phyloP scores from a whole-genome alignment of 2,888 invertebrate species.

The Amphipoea oculea region DNA sequence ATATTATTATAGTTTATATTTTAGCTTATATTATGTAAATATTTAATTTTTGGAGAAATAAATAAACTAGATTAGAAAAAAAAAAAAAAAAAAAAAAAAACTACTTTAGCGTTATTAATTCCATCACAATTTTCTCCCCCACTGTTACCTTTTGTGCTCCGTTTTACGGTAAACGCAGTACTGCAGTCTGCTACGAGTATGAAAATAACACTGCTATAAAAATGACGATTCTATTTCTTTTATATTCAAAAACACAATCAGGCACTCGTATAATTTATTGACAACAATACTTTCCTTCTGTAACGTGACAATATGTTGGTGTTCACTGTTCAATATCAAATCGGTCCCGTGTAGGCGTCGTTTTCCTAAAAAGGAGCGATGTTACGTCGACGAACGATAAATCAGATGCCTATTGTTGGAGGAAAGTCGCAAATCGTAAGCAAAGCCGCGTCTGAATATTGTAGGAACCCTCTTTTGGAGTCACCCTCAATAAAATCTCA shows the following conservation, averaged over 20 bases:
- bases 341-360: conserved; percentile 73
- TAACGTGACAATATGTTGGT: conserved; percentile 66
- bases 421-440: conserved; percentile 80
- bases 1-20: no score
- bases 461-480: conserved; percentile 68
- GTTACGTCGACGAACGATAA: conserved; percentile 78
- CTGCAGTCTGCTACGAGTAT: conserved; percentile 23
- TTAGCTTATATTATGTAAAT: no score
- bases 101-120: conserved; percentile 48
- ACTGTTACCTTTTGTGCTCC: conserved; percentile 29
- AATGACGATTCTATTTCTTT: conserved; percentile 38
- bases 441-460: conserved; percentile 73
- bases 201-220: conserved; percentile 48
- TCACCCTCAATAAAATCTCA: conserved; percentile 68
- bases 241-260: conserved; percentile 66
- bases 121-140: conserved; percentile 40
- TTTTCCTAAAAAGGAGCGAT: conserved; percentile 76
- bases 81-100: no score
- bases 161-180: conserved; percentile 29
- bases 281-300: conserved; percentile 65
- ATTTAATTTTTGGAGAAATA: no score
- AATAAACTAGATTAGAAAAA: no score
- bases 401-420: conserved; percentile 80
- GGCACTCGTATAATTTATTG: conserved; percentile 66
- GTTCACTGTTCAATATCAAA: conserved; percentile 72